Base-by-base conservation (phyloP, 2,888 invertebrate genomes). In the Linnaemya vulpina region DNA sequence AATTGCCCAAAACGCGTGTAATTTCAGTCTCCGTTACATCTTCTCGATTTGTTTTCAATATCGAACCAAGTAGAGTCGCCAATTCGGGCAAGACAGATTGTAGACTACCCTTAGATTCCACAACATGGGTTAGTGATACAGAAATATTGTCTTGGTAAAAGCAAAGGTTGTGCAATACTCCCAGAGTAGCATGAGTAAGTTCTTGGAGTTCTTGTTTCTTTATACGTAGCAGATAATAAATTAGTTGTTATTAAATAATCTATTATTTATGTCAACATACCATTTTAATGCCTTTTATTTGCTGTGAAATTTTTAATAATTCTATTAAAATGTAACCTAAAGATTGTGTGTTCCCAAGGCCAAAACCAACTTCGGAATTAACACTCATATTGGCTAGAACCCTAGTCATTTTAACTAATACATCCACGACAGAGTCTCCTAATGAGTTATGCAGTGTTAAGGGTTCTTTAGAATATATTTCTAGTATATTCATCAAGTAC, bases 371-470 rank as follows among this genome's bases (percentile, higher is more conserved):
- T 62, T 95, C 94, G 58, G 95, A 94, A 89, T 96, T 95, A 83
- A 97, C 95, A 82, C 96, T 96, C 91, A 97, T 94, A 90, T 97
- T 97, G 3, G 97, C 97, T 35, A 97, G 93, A n/a, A 97, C 96
- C 7, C 97, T 94, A 17, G 97, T 91, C 70, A 93, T 87, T 89
- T 92, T 93, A 43, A 92, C 90, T 25, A 93, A 89, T 60, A 92
- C 92, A 89, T 93, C 94, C 67, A 92, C 90, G 1, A 92, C 92
- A 0, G 91, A 89, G 77, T 92, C 92, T n/a, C 91, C 91, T 87
- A 90, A 88, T 49, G 91, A 90, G 63, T 90, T 90, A 40, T 92
- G 92, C 5, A 92, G 87, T 71, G 92, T 92, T 20, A 93, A 88
- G 5, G 93, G 92, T 67, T 93, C 91, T 76, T 93, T 93, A 49